Evolutionary conservation across 2,113 vertebrate genomes (phyloP), one percentile per base, ranked within the genome.

Genomic region (Rhinoderma darwinii): DNA sequence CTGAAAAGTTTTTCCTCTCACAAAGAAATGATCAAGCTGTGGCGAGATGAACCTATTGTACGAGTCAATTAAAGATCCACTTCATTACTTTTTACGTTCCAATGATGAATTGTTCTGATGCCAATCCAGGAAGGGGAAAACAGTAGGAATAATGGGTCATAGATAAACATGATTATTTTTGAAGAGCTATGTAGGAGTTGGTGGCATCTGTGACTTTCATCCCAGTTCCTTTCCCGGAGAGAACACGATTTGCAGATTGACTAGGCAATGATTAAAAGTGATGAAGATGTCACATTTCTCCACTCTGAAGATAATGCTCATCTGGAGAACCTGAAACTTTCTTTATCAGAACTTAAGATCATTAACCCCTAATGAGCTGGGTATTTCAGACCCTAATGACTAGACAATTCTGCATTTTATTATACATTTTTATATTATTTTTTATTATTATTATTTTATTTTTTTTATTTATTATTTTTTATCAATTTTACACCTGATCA

Each of bases 111-210:
- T 86, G 47, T 82, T 81, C 61, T 22, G 44, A 81, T 47, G 66
- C 50, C 77, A 73, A 80, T 70, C 75, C 76, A 72, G 44, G 44
- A 86, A 86, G 30, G 59, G 54, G 43, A 80, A 39, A 74, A 73
- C 76, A 86, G 76, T 72, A 73, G 77, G 61, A 86, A 47, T 70
- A 81, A 43, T 81, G 85, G 76, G 77, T 86, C 85, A 81, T 59
- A 82, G 85, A 86, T 73, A 86, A 86, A 81, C 85, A 86, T 56
- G 68, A 86, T 81, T 81, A 86, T 86, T 82, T 86, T 61, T 82
- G 47, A 81, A 82, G 77, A 54, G 77, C 77, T 86, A 82, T 74
- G 85, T 86, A 74, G 77, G 85, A 86, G 77, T 86, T 47, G 35
- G 61, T 80, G 76, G 66, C 85, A 86, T 81, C 77, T 86, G 77